Evolutionary conservation across 1,140 invertebrate species (phyloP), one percentile per base, ranked within the genome.

Genomic region (Spodoptera frugiperda): DNA sequence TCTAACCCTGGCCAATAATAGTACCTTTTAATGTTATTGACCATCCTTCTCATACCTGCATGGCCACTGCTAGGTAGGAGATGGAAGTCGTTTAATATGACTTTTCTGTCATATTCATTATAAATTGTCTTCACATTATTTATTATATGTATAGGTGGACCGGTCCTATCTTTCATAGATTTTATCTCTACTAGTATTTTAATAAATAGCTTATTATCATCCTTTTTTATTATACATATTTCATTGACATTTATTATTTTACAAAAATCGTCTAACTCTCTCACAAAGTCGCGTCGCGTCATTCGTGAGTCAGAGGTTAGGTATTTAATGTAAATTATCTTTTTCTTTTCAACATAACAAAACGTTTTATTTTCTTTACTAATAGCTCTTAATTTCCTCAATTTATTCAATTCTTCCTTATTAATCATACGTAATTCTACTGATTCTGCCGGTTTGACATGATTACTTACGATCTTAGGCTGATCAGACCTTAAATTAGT

Each of bases 221-320:
- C 19, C 67, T 79, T 59, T 63, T 65, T 78, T 57, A 76, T 15
- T 65, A 80, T 74, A 21, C 54, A 78, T 39, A 78, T 75, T 46
- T 63, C 55, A 2, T 33, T 57, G 3, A 57, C n/a, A 33, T 33
- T 6, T 6, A 57, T 6, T n/a, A n/a, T 0, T 10, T 72, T 68
- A 67, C 78, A 79, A 44, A 72, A 71, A 17, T 44, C 9, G 30
- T 12, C 48, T 48, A 82, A 74, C 17, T 78, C 46, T 46, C n/a
- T 67, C 61, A 71, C 78, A 76, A 82, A 79, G 77, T 72, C 71
- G 67, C 15, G 59, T 82, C 72, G 81, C 76, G 72, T 21, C 14
- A 33, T 33, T 9, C 0, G 33, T 4, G 33, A 33, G 2, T 5
- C 2, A 8, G 33, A 33, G 0, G 0, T 33, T 8, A 5, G 2